Percentiles rank a stretch among this genome's conserved stretches.
Conservation (phyloP, 2,888 invertebrate species). For the Cerastis rubricosa region DNA sequence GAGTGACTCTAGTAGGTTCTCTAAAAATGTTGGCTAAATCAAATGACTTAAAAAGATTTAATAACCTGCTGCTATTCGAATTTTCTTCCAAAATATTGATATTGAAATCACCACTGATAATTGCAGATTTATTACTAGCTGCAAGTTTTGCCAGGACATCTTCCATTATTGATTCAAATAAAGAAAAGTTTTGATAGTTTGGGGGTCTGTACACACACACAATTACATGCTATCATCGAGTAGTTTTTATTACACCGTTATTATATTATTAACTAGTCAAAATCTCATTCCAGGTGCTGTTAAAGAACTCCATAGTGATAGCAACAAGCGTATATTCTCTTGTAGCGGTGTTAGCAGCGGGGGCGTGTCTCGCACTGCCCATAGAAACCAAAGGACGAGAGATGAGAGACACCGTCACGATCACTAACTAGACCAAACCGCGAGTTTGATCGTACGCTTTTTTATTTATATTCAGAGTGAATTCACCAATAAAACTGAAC, state of each 20-base stretch:
- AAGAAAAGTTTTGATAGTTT: too few species aligned
- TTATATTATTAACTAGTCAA: neutral
- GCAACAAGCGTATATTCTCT: conserved; percentile 94
- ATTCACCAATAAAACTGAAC: neutral
- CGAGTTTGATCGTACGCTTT: neutral
- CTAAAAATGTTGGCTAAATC: too few species aligned
- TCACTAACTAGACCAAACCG: conserved; percentile 69
- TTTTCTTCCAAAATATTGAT: too few species aligned
- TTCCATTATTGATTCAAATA: too few species aligned
- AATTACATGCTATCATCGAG: too few species aligned
- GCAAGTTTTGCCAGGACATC: too few species aligned
- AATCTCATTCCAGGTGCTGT: conserved; percentile 91
- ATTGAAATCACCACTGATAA: too few species aligned
- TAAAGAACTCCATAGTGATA: conserved; percentile 93
- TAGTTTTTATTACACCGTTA: neutral
- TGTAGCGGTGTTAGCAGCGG: conserved; percentile 94
- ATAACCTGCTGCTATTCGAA: too few species aligned
- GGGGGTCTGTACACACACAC: too few species aligned
- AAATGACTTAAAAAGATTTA: too few species aligned
- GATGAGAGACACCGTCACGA: conserved; percentile 90
- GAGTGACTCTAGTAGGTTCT: too few species aligned
- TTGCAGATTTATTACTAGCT: too few species aligned
- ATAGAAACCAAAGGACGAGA: conserved; percentile 96
- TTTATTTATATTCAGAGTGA: conserved; percentile 3
- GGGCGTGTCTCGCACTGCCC: conserved; percentile 95